Percentiles rank a stretch among this genome's conserved stretches.
phyloP scores from a whole-genome alignment of 1,140 invertebrate species.

The Drosophila albomicans region DNA sequence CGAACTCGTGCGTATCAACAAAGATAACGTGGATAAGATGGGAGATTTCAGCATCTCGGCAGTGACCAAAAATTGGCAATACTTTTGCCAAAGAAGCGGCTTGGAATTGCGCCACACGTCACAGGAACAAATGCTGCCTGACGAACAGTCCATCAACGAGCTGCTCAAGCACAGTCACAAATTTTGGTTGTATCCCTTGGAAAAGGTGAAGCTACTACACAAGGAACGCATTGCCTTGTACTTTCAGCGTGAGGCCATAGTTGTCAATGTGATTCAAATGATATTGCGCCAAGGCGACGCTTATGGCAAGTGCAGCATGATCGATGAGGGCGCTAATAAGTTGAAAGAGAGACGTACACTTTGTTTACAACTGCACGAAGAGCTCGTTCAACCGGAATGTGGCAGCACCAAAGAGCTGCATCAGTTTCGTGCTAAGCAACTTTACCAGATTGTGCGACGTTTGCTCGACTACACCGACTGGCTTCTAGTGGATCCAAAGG shows the following conservation, averaged over 20 bases:
- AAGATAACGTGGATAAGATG: constrained; percentile 8
- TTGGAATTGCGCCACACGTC: neutral
- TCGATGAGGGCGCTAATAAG: neutral
- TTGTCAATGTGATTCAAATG: constrained; percentile 24
- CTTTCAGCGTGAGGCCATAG: constrained; percentile 50
- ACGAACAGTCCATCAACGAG: constrained; percentile 11
- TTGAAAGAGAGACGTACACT: constrained; percentile 12
- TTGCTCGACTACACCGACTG: constrained; percentile 58
- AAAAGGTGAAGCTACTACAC: neutral
- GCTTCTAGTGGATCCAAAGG: constrained; percentile 19
- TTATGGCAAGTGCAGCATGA: constrained; percentile 37
- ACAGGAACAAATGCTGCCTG: constrained; percentile 22
- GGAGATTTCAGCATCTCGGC: constrained; percentile 57
- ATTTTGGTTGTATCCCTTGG: constrained; percentile 50
- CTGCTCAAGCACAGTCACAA: constrained; percentile 33
- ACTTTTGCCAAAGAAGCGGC: constrained; percentile 10
- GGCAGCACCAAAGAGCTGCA: constrained; percentile 38
- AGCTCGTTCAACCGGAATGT: neutral
- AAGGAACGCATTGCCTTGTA: constrained; percentile 48
- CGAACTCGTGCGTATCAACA: constrained; percentile 49
- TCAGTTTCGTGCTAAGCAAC: constrained; percentile 51
- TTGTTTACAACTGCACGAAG: constrained; percentile 8
- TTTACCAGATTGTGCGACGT: constrained; percentile 44
- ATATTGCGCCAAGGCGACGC: constrained; percentile 20
- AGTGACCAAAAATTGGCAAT: constrained; percentile 39